A percentile compares a stretch with the other conserved stretches of the same genome.
phyloP scores from a whole-genome alignment of 1,140 invertebrate species.

The Leptestheria dahalacensis region DNA sequence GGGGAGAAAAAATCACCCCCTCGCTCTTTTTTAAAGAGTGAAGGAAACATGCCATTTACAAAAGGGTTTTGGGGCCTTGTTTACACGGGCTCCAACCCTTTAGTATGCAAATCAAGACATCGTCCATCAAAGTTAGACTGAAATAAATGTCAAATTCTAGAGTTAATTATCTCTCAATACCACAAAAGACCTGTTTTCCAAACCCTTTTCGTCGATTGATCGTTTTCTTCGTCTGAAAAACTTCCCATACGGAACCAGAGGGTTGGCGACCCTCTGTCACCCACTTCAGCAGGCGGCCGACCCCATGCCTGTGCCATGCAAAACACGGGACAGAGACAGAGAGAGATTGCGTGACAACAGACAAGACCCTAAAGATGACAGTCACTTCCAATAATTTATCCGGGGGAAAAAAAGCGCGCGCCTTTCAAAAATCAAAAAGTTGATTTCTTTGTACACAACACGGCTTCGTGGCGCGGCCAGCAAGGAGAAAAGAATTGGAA shows the following conservation, averaged over 20 bases:
- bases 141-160: background rate
- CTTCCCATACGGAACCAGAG: no score
- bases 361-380: no score
- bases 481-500: no score
- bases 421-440: background rate
- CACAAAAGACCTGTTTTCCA: background rate
- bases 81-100: background rate
- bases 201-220: background rate
- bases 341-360: no score
- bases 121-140: background rate
- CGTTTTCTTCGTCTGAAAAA: background rate
- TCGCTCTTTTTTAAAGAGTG: no score
- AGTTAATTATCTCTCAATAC: background rate
- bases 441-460: no score
- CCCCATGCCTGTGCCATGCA: no score
- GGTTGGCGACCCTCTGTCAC: no score
- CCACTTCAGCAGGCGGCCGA: no score
- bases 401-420: no score
- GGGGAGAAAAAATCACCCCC: background rate
- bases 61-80: background rate
- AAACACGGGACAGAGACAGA: no score
- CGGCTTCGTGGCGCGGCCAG: no score
- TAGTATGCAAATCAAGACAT: background rate
- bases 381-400: background rate
- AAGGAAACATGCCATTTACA: background rate